Base-by-base conservation (phyloP, 2,797 vertebrate species). In the Epinephelus malabaricus region DNA sequence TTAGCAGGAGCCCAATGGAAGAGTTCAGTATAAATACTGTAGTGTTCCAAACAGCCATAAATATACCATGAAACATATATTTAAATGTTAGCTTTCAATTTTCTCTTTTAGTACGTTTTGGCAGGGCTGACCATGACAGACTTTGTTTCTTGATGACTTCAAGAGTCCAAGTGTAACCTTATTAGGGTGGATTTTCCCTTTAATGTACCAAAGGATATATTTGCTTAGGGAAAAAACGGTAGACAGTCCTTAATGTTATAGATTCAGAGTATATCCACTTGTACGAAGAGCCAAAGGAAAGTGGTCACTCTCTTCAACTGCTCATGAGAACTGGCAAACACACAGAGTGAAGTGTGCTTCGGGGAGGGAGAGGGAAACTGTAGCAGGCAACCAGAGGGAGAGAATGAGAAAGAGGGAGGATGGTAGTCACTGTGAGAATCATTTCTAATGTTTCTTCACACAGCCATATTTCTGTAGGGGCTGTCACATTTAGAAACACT, bases 351-450 rank as follows among this genome's bases (percentile, higher is more conserved):
- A 84, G 82, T 88, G 88, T 79, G 82, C 75, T 84, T 84, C 21
- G 59, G 81, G 79, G 78, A 86, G 79, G 66, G 81, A 81, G 76
- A 81, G 77, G 81, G 81, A 82, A 81, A 83, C 61, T 79, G 63
- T 82, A 86, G 78, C 84, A 84, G 77, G 73, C 63, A 73, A 86
- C 66, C 77, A 74, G 75, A 86, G 77, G 69, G 86, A 82, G 78
- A 81, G 86, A 86, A 83, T 56, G 72, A 83, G 70, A 84, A 73
- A 65, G 78, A 88, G 81, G 75, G 69, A 87, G 79, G 83, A 88
- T 81, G 88, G 83, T 71, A 83, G 86, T 76, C 72, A 77, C 92
- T 93, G 90, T 94, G 93, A 94, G 92, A 94, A 94, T 92, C 76
- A 76, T 90, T 88, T 86, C 79, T 69, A 68, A 79, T 73, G 79